Evolutionary conservation across 1,140 invertebrate genomes (phyloP).

Genomic region (Protaetia brevitarsis): DNA sequence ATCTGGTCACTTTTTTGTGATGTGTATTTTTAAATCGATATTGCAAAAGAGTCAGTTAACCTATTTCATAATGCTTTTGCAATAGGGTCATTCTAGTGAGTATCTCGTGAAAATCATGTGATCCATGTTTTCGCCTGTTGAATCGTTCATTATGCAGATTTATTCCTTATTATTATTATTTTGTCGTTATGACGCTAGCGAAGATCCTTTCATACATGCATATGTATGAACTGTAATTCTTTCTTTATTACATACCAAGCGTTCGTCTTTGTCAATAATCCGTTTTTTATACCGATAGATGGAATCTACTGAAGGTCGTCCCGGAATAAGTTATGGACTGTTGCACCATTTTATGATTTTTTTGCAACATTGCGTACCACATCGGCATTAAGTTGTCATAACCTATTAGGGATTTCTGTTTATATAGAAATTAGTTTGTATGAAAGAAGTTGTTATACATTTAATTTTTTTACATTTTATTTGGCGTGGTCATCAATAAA

Average conservation of each 20-base stretch:
- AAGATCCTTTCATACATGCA: background rate
- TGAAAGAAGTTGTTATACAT: background rate
- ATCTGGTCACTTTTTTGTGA: too few species aligned
- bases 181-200: background rate
- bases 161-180: background rate
- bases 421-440: background rate
- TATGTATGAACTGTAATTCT: background rate
- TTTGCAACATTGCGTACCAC: background rate
- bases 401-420: background rate
- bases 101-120: too few species aligned
- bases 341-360: background rate
- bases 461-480: too few species aligned
- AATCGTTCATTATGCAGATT: slow-evolving; percentile 1
- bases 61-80: too few species aligned
- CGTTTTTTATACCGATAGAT: background rate
- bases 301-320: background rate
- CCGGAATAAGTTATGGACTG: background rate
- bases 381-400: background rate
- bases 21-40: too few species aligned
- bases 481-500: too few species aligned
- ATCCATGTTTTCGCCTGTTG: background rate
- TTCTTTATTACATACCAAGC: background rate
- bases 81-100: too few species aligned
- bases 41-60: too few species aligned
- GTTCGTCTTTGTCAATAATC: background rate